Conservation (phyloP, 1,140 invertebrate genomes). For the Eciton burchellii region DNA sequence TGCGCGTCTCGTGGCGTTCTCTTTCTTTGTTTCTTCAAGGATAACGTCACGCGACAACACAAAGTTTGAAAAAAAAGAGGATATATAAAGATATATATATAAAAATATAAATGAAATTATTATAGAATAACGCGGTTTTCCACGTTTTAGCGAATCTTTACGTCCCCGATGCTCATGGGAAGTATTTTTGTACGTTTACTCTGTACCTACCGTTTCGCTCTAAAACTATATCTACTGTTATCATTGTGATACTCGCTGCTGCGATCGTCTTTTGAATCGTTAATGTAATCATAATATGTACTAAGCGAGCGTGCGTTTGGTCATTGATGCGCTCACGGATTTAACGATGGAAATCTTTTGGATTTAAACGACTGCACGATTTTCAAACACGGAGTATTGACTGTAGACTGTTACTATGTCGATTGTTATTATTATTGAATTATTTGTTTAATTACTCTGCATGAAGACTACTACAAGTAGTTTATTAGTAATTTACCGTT, state of each 20-base stretch:
- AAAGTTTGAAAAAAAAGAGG: slow-evolving; percentile 61
- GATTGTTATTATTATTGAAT: slow-evolving; percentile 57
- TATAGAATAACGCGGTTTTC: slow-evolving; percentile 72
- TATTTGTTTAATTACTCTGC: slow-evolving; percentile 52
- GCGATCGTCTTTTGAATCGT: slow-evolving; percentile 74
- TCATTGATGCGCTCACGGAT: slow-evolving; percentile 61
- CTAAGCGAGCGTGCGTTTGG: slow-evolving; percentile 62
- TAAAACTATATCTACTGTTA: slow-evolving; percentile 80
- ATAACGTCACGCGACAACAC: slow-evolving; percentile 58
- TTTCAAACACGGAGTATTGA: slow-evolving; percentile 54
- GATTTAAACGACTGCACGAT: slow-evolving; percentile 55
- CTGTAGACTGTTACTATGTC: slow-evolving; percentile 25
- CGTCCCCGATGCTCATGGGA: slow-evolving; percentile 76
- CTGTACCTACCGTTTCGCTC: slow-evolving; percentile 80
- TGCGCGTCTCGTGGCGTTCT: slow-evolving; percentile 63
- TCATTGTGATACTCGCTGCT: slow-evolving; percentile 80
- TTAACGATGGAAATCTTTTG: slow-evolving; percentile 57
- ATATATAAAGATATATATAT: slow-evolving; percentile 46
- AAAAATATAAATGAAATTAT: slow-evolving; percentile 52
- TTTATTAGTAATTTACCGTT: not conserved
- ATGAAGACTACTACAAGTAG: slow-evolving; percentile 34
- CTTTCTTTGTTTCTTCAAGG: slow-evolving; percentile 23
- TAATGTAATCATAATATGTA: slow-evolving; percentile 69
- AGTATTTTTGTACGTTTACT: slow-evolving; percentile 84
- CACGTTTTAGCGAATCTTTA: slow-evolving; percentile 76